These are phyloP conservation scores for Cyanocitta stelleri DNA, from an alignment of 2,113 vertebrate genomes.

Conservation along the genomic window DNA sequence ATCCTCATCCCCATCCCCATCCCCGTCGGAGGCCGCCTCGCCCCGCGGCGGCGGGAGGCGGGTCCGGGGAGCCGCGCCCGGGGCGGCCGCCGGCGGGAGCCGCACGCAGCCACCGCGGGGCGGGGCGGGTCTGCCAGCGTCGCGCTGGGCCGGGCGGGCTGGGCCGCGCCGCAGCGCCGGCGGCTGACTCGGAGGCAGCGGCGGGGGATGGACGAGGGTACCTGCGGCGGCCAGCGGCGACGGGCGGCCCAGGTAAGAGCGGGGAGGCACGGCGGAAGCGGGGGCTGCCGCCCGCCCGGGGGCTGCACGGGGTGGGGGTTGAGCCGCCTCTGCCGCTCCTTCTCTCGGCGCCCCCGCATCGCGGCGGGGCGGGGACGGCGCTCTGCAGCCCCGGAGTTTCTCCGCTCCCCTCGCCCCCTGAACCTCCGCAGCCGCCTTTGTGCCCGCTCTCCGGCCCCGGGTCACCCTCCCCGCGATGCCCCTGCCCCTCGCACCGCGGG, in stretches of 20 bases:
- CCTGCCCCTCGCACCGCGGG: neutral
- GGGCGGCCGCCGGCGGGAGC: neutral
- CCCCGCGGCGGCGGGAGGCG: neutral
- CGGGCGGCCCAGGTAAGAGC: neutral
- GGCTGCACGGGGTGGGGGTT: neutral
- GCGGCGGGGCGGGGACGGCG: neutral
- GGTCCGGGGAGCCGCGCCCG: neutral
- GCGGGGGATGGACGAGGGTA: neutral
- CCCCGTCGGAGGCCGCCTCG: neutral
- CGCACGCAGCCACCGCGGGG: neutral
- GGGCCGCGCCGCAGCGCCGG: too few relatives aligned
- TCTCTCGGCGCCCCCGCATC: neutral
- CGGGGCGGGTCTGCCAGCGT: too few relatives aligned
- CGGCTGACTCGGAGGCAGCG: neutral
- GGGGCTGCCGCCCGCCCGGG: neutral
- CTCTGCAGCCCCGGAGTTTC: neutral
- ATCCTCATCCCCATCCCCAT: too few relatives aligned
- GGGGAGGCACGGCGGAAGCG: neutral
- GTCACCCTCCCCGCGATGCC: too few relatives aligned
- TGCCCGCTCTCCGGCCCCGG: neutral
- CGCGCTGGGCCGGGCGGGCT: too few relatives aligned
- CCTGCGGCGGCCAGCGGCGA: neutral
- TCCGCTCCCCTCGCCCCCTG: neutral
- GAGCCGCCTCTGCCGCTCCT: neutral
- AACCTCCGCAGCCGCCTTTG: neutral